Evolutionary conservation across 2,113 vertebrate genomes (phyloP), one percentile per base, ranked within the genome.

Genomic region (Spea bombifrons): DNA sequence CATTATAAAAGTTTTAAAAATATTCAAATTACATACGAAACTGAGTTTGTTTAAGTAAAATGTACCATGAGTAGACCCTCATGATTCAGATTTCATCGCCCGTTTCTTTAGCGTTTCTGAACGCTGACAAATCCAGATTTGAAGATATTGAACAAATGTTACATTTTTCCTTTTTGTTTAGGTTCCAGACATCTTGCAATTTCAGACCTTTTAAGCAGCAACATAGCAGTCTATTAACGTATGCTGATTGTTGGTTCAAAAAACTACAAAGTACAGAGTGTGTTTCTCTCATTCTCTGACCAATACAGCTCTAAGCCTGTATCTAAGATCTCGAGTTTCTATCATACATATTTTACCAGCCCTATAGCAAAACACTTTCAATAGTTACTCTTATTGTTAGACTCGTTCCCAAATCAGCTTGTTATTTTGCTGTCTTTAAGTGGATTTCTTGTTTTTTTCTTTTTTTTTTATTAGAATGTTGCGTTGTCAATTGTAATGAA

Each of bases 311-410:
- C 52, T 43, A 57, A 48, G 66, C 13, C 66, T 46, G 43, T 64
- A 10, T 30, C 15, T 55, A 30, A 16, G 53, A 46, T 70, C 52
- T 46, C 44, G 43, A 68, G 7, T 76, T 69, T 59, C 55, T 77
- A 67, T 63, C 46, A 77, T 77, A 55, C 55, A 70, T 77, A 77
- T 69, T 70, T 70, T 77, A 77, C 75, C 61, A 45, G n/a, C 67
- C 75, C 67, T 55, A 77, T 45, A 77, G 75, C 75, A 61, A 55
- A 66, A 59, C 68, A 17, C 50, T 47, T 70, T 77, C 67, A 61
- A 44, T 77, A 53, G 63, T 77, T 77, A 46, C 67, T 70, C 45
- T 77, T 70, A 69, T 59, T 9, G n/a, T 8, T 55, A 63, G 55
- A 70, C 68, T 66, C 65, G 57, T 77, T 77, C 75, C 67, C 66